Conservation (phyloP, 2,113 vertebrate species). For the Cygnus buccinator region DNA sequence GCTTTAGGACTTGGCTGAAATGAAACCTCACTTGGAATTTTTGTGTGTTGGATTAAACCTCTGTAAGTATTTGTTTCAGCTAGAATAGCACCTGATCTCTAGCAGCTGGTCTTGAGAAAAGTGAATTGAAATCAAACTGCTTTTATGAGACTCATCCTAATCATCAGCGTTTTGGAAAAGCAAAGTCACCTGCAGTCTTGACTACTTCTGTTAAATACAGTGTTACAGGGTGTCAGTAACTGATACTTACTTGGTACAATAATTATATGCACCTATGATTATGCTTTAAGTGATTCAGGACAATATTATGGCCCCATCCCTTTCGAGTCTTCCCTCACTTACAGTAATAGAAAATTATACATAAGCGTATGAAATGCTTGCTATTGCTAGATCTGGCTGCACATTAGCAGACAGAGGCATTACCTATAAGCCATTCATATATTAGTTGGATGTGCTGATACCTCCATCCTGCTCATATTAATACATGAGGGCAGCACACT, state of each 20-base stretch:
- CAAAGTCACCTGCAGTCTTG: neutral
- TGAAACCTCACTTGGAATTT: neutral
- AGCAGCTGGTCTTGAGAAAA: neutral
- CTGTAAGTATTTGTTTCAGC: neutral
- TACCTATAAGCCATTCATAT: neutral
- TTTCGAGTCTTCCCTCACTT: neutral
- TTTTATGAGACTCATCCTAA: neutral
- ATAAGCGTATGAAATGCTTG: neutral
- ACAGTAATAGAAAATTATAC: neutral
- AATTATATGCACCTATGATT: neutral
- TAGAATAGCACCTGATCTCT: neutral
- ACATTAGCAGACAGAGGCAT: neutral
- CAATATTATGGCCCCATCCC: neutral
- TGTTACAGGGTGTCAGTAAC: neutral
- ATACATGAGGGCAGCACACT: neutral
- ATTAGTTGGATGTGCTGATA: neutral
- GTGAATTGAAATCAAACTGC: neutral
- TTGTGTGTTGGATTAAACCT: neutral
- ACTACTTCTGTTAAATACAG: neutral
- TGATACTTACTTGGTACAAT: neutral
- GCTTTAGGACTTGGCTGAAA: neutral
- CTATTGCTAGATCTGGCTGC: neutral
- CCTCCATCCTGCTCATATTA: neutral
- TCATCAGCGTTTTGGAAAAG: neutral
- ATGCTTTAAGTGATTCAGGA: neutral